A percentile compares a stretch with the other conserved stretches of the same genome.
Evolutionary conservation across 2,888 invertebrate genomes (phyloP).

Genomic region (Amiota minor): DNA sequence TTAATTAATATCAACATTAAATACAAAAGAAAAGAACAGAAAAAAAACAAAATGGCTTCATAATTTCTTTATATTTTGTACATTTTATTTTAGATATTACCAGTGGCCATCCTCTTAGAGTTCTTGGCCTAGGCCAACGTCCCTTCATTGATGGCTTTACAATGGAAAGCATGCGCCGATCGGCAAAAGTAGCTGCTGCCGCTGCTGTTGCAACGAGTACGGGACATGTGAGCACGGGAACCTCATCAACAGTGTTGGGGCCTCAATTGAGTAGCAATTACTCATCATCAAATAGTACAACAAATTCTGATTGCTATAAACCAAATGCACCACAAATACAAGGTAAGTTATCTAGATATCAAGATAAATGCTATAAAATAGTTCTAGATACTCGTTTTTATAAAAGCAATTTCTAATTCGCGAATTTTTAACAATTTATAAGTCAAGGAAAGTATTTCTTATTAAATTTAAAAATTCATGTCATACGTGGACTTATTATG

Average conservation of each 20-base stretch:
- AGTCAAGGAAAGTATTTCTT: too few relatives aligned
- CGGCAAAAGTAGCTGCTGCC: conserved; percentile 67
- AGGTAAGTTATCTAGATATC: conserved; percentile 60
- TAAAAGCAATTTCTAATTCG: too few relatives aligned
- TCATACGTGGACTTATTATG: too few relatives aligned
- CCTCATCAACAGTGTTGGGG: conserved; percentile 43
- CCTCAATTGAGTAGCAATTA: conserved; percentile 68
- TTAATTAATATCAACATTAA: conserved; percentile 23
- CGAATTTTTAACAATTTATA: too few relatives aligned
- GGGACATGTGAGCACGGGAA: conserved; percentile 13
- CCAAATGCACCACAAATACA: conserved; percentile 76
- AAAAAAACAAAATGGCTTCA: background rate
- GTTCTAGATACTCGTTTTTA: too few relatives aligned
- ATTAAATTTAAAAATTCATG: too few relatives aligned
- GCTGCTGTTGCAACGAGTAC: conserved; percentile 43
- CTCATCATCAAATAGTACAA: conserved; percentile 73
- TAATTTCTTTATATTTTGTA: conserved; percentile 13
- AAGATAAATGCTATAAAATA: too few relatives aligned
- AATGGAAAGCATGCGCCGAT: conserved; percentile 81
- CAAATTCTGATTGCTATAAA: conserved; percentile 77
- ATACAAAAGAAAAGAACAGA: conserved; percentile 5
- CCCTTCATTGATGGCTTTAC: conserved; percentile 80
- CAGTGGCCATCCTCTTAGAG: conserved; percentile 81
- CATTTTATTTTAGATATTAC: conserved; percentile 74
- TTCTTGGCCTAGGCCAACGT: conserved; percentile 83